Evolutionary conservation across 2,797 vertebrate genomes (phyloP).

Genomic region (Astyanax mexicanus): DNA sequence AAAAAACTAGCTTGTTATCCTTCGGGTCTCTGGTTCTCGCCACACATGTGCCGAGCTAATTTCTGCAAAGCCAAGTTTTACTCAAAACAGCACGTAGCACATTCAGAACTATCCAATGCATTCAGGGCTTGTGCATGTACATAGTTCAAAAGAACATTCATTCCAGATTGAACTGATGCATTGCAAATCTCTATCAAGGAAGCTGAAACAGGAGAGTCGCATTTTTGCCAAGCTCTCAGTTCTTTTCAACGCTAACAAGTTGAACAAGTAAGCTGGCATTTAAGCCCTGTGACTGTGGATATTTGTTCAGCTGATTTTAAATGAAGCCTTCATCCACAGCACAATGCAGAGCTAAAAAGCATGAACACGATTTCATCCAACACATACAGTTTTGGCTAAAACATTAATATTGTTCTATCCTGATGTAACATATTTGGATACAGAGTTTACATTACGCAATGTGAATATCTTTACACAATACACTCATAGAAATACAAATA

Average conservation of each 20-base stretch:
- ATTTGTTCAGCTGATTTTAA: constrained; percentile 61
- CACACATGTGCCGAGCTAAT: constrained; percentile 39
- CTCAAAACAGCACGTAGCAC: constrained; percentile 48
- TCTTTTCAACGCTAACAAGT: constrained; percentile 49
- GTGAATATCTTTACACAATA: too few relatives aligned
- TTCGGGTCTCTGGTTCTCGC: constrained; percentile 32
- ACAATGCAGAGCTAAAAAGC: constrained; percentile 48
- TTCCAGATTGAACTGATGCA: constrained; percentile 59
- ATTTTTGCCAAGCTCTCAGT: constrained; percentile 52
- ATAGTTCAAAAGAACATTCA: constrained; percentile 57
- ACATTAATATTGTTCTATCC: neutral
- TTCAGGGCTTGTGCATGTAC: constrained; percentile 38
- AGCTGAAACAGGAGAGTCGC: constrained; percentile 51
- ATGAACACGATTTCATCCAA: constrained; percentile 43
- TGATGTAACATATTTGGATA: too few relatives aligned
- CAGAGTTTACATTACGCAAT: too few relatives aligned
- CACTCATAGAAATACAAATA: too few relatives aligned
- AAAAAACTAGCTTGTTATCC: constrained; percentile 33
- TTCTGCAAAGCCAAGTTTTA: constrained; percentile 45
- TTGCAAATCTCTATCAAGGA: constrained; percentile 60
- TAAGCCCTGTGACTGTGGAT: constrained; percentile 48
- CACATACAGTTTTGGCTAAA: constrained; percentile 9
- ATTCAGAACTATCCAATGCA: constrained; percentile 37
- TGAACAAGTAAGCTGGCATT: constrained; percentile 47
- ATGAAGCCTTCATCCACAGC: constrained; percentile 41